Evolutionary conservation across 2,113 vertebrate genomes (phyloP), one percentile per base, ranked within the genome.

Genomic region (Plotosus lineatus): DNA sequence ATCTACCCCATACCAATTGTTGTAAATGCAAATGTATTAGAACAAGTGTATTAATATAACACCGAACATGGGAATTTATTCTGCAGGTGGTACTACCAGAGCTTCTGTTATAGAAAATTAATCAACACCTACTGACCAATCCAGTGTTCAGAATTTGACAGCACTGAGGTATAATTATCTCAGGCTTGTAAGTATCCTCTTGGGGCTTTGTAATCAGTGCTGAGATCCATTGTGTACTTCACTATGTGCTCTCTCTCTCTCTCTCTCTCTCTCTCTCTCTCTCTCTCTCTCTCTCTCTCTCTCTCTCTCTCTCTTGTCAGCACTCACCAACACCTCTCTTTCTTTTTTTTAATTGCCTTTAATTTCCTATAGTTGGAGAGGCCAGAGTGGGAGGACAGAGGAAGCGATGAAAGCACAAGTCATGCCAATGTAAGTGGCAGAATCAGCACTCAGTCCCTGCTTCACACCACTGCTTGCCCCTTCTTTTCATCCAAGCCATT

Each of bases 401-500:
- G 89, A 80, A 88, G 88, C 72, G 89, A 96, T 72, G 88, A 92
- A 48, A 81, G 60, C 77, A 85, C 93, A 81, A 90, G 92, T 87
- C 91, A 94, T 85, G 84, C 92, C 66, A 93, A 79, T 38, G 91
- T 95, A 92, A 95, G 93, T 94, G 76, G 66, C 79, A 82, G 80
- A 80, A 81, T 36, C 56, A 56, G 50, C 44, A 73, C 51, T 40
- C 21, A 48, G 19, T 80, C 40, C 42, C 58, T 42, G 2, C 53
- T 77, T 66, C 14, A 71, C 55, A 9, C 40, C 31, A 38, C 9
- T 23, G 19, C 51, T 38, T 14, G 10, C 21, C 28, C 11, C 28
- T 28, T 50, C 36, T 40, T 12, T 60, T 36, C 38, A 55, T 28
- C 38, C 12, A 58, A 19, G 61, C 82, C 61, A 14, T 68, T 56